Evolutionary conservation across 2,888 invertebrate genomes (phyloP).

Genomic region (Caenorhabditis panamensis): DNA sequence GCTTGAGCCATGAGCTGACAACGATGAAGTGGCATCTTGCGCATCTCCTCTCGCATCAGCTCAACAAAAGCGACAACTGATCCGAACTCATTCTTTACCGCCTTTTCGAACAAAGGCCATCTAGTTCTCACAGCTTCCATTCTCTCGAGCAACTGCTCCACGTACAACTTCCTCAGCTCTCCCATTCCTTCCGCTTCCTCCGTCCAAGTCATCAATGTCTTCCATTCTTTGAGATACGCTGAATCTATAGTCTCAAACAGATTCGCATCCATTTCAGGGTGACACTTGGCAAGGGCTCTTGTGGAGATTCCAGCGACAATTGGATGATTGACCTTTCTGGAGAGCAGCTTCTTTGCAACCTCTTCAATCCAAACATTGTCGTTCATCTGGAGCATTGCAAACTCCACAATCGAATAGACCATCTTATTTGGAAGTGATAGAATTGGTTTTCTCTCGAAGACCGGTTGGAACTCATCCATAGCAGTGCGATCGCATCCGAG

Average conservation of each 20-base stretch:
- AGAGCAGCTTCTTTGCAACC: constrained; percentile 9
- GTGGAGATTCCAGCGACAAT: background rate
- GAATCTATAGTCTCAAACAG: constrained; percentile 43
- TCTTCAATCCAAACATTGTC: constrained; percentile 10
- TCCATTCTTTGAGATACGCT: constrained; percentile 52
- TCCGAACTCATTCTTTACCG: constrained; percentile 35
- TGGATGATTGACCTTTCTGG: constrained; percentile 31
- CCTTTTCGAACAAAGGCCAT: constrained; percentile 40
- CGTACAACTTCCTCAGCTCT: constrained; percentile 32
- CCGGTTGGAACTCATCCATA: constrained; percentile 58
- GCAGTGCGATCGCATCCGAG: constrained; percentile 42
- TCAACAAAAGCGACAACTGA: constrained; percentile 24
- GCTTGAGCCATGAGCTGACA: constrained; percentile 44
- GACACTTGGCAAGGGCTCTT: constrained; percentile 12
- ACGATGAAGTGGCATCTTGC: constrained; percentile 40
- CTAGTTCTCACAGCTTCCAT: constrained; percentile 39
- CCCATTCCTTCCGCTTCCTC: constrained; percentile 21
- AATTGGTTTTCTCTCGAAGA: constrained; percentile 35
- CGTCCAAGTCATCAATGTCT: constrained; percentile 31
- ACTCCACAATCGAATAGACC: constrained; percentile 28
- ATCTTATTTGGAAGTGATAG: constrained; percentile 29
- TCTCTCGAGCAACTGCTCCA: constrained; percentile 35
- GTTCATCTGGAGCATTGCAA: background rate
- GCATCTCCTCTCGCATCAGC: constrained; percentile 51
- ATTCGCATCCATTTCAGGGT: background rate